These are phyloP conservation scores for Ochotona princeps DNA, from an alignment of 2,113 vertebrate genomes.

Conservation along the genomic window DNA sequence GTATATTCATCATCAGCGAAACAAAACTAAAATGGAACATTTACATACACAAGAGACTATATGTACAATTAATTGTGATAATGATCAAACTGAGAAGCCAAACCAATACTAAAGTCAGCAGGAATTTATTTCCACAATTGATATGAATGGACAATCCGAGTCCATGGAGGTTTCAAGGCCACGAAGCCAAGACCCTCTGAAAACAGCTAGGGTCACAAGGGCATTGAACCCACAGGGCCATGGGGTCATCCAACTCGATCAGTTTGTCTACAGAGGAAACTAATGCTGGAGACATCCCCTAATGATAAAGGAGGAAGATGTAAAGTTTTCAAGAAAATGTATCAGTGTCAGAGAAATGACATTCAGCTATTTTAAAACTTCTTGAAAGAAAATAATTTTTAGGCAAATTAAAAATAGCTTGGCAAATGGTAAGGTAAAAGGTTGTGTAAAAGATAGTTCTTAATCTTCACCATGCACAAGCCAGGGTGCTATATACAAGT, in stretches of 20 bases:
- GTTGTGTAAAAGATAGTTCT: too few species aligned
- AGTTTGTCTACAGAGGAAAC: not conserved
- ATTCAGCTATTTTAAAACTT: not conserved
- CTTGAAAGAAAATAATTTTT: not conserved
- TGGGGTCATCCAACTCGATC: not conserved
- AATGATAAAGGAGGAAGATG: not conserved
- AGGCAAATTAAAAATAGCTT: not conserved
- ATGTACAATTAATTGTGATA: not conserved
- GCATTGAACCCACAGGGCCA: not conserved
- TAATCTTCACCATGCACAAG: too few species aligned
- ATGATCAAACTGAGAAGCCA: not conserved
- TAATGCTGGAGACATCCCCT: not conserved
- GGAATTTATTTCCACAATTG: not conserved
- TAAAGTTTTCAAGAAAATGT: not conserved
- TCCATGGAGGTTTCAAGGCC: not conserved
- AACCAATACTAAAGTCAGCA: not conserved
- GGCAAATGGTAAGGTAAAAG: not conserved
- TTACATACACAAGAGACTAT: not conserved
- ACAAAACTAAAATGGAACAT: too few species aligned
- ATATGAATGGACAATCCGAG: too few species aligned
- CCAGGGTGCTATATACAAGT: too few species aligned
- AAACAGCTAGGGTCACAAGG: not conserved
- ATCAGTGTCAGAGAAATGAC: not conserved
- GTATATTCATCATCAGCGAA: not conserved
- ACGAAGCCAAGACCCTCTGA: not conserved